A percentile compares a stretch with the other conserved stretches of the same genome.
Conservation (phyloP, 23 tunicate species). For the Diplosoma virens region DNA sequence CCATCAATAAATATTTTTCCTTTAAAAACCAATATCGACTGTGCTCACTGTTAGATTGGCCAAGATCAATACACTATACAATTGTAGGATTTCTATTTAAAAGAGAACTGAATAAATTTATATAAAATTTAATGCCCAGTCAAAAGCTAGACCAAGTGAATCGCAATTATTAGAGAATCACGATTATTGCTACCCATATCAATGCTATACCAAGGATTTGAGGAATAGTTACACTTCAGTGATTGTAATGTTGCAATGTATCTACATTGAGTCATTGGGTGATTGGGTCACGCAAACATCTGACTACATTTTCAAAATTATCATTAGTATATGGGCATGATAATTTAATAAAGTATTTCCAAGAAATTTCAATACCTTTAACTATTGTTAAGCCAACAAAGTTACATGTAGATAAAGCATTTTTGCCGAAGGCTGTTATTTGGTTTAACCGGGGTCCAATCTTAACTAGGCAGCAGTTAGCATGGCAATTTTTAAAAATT, state of each 20-base stretch:
- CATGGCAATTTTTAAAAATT: neutral
- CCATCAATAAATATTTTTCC: constrained; percentile 69
- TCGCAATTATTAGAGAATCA: constrained; percentile 56
- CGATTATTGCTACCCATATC: constrained; percentile 44
- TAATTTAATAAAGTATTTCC: constrained; percentile 30
- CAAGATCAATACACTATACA: constrained; percentile 85
- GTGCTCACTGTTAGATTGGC: constrained; percentile 81
- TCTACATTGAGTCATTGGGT: constrained; percentile 74
- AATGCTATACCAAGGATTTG: constrained; percentile 47
- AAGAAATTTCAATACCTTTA: constrained; percentile 47
- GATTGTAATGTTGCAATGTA: neutral
- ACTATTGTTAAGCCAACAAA: constrained; percentile 31
- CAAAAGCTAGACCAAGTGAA: constrained; percentile 67
- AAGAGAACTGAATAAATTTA: constrained; percentile 44
- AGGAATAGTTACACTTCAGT: neutral
- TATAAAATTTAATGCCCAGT: constrained; percentile 78
- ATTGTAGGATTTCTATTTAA: constrained; percentile 71
- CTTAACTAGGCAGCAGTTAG: constrained; percentile 28
- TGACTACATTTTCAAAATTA: constrained; percentile 6
- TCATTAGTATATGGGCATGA: neutral
- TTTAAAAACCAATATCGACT: constrained; percentile 54
- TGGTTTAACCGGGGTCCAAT: constrained; percentile 72
- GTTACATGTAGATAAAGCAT: constrained; percentile 53
- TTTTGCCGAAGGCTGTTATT: constrained; percentile 70
- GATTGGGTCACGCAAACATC: constrained; percentile 54